A percentile compares a stretch with the other conserved stretches of the same genome.
These are phyloP conservation scores for Biston stratarius DNA, from an alignment of 2,888 invertebrate genomes.

Conservation along the genomic window DNA sequence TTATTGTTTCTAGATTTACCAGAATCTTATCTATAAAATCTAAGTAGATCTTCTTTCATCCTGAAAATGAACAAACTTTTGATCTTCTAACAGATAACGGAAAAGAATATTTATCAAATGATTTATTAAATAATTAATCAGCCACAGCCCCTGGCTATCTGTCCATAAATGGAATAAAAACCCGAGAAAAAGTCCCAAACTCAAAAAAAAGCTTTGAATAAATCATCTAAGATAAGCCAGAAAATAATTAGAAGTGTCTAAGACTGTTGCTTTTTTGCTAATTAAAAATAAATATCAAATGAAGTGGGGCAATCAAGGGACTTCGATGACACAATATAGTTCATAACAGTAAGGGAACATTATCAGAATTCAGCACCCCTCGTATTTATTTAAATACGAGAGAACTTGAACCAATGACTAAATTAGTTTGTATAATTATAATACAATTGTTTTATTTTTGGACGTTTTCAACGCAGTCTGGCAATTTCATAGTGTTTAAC, in stretches of 20 bases:
- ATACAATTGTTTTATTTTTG: too few species aligned
- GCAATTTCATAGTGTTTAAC: too few species aligned
- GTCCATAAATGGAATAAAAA: conserved; percentile 61
- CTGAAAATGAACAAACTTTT: conserved; percentile 12
- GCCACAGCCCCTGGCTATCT: conserved; percentile 58
- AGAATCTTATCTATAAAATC: too few species aligned
- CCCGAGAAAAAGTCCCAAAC: conserved; percentile 56
- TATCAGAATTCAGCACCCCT: too few species aligned
- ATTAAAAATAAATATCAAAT: conserved; percentile 85
- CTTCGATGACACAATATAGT: conserved; percentile 51
- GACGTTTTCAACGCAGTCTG: too few species aligned
- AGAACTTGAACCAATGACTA: neutral
- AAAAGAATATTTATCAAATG: conserved; percentile 48
- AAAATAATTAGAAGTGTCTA: conserved; percentile 76
- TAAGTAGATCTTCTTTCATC: neutral
- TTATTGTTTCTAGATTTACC: too few species aligned
- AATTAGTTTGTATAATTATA: too few species aligned
- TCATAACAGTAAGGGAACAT: conserved; percentile 8
- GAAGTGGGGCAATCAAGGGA: conserved; percentile 64
- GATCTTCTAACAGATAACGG: conserved; percentile 26
- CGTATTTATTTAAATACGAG: too few species aligned
- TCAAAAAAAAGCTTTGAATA: conserved; percentile 63
- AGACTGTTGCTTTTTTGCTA: conserved; percentile 71
- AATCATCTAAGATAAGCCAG: conserved; percentile 81
- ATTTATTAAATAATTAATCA: conserved; percentile 70